Evolutionary conservation across 2,113 vertebrate genomes (phyloP).

Genomic region (Furnarius figulus): DNA sequence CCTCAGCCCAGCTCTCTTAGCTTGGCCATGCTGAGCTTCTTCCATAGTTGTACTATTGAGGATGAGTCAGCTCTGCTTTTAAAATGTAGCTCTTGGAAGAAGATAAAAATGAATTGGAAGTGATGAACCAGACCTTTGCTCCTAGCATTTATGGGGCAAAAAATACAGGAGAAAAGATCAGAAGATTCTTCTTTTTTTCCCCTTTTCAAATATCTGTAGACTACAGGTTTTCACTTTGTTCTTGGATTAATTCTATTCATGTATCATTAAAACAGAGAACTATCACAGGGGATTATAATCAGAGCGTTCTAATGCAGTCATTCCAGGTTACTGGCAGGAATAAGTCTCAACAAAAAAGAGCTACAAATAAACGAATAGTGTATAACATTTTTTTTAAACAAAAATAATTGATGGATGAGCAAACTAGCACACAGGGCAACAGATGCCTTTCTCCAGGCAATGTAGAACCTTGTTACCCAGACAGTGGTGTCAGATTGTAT

Average conservation of each 20-base stretch:
- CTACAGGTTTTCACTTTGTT: not conserved
- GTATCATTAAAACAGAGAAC: not conserved
- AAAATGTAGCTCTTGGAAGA: not conserved
- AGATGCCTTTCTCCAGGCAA: constrained; percentile 51
- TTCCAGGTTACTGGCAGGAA: not conserved
- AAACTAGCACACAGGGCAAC: constrained; percentile 19
- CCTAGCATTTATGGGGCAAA: not conserved
- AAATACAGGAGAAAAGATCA: not conserved
- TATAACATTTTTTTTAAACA: not conserved
- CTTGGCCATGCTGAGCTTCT: not conserved
- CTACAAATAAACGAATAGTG: not conserved
- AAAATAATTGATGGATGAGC: constrained; percentile 51
- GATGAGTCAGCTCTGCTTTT: constrained; percentile 24
- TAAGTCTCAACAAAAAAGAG: not conserved
- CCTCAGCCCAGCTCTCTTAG: not conserved
- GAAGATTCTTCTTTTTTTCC: not conserved
- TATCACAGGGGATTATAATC: not conserved
- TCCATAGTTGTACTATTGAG: not conserved
- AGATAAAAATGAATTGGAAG: not conserved
- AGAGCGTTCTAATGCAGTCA: not conserved
- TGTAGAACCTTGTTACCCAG: constrained; percentile 42
- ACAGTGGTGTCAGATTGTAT: constrained; percentile 52
- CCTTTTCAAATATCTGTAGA: not conserved
- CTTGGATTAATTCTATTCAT: not conserved
- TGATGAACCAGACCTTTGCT: not conserved